Percentiles rank a stretch among this genome's conserved stretches.
Evolutionary conservation across 2,113 vertebrate genomes (phyloP).

Genomic region (Sterna hirundo): DNA sequence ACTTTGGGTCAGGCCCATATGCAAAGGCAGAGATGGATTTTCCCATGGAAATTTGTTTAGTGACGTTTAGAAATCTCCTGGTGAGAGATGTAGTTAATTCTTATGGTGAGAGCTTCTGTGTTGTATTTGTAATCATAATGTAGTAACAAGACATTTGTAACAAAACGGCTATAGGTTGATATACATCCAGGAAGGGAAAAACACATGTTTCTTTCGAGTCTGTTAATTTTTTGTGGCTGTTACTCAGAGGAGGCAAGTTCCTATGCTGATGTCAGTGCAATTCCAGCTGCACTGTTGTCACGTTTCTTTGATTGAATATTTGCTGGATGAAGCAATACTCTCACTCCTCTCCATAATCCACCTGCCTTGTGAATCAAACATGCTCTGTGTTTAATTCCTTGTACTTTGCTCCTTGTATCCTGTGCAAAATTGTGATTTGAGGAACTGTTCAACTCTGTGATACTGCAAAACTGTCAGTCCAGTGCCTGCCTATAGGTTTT

Average conservation of each 20-base stretch:
- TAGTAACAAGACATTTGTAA: background rate
- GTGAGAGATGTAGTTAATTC: background rate
- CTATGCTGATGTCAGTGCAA: background rate
- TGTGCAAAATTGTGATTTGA: background rate
- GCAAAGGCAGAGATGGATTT: background rate
- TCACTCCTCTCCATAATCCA: background rate
- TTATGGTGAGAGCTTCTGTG: background rate
- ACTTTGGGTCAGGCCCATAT: background rate
- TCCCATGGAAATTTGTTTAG: background rate
- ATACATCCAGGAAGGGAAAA: background rate
- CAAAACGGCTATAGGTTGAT: background rate
- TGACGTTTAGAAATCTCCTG: background rate
- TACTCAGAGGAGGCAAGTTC: background rate
- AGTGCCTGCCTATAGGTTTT: background rate
- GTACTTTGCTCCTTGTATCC: background rate
- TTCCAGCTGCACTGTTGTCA: background rate
- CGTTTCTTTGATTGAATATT: background rate
- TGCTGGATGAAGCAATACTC: slow-evolving; percentile 9
- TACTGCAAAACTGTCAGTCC: background rate
- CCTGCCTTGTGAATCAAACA: background rate
- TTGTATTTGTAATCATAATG: background rate
- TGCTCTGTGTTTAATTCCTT: background rate
- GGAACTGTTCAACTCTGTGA: background rate
- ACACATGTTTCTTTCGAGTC: background rate
- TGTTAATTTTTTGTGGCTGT: background rate